A percentile compares a stretch with the other conserved stretches of the same genome.
Conservation (phyloP, 2,797 vertebrate genomes). For the Rhadinocentrus ornatus region DNA sequence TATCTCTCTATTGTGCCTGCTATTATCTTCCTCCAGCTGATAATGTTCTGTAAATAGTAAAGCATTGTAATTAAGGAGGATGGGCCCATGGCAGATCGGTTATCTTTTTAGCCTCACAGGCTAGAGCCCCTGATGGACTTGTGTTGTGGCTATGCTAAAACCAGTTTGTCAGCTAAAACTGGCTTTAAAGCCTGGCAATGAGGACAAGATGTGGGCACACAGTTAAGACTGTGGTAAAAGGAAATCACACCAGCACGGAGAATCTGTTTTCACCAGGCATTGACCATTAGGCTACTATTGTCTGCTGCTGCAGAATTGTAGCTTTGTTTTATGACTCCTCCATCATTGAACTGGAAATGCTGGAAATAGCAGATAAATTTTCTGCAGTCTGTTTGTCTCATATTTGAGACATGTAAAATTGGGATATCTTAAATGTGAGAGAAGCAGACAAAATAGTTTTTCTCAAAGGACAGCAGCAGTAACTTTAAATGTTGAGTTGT, state of each 20-base stretch:
- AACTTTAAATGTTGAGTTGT: conserved; percentile 30
- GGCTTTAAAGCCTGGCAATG: conserved; percentile 70
- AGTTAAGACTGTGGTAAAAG: conserved; percentile 50
- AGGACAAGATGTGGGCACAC: conserved; percentile 72
- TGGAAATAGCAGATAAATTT: conserved; percentile 22
- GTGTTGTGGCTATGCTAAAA: conserved; percentile 44
- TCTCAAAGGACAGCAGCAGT: conserved; percentile 10
- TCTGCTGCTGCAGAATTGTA: conserved; percentile 32
- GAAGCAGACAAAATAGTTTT: neutral
- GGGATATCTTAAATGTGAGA: conserved; percentile 4
- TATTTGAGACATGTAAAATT: conserved; percentile 8
- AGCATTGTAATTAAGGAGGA: conserved; percentile 68
- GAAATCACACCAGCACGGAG: conserved; percentile 41
- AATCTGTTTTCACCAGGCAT: conserved; percentile 33
- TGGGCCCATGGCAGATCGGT: conserved; percentile 63
- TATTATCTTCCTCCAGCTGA: conserved; percentile 55
- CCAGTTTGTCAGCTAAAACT: conserved; percentile 72
- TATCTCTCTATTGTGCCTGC: conserved; percentile 17
- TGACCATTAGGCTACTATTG: conserved; percentile 64
- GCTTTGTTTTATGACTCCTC: conserved; percentile 16
- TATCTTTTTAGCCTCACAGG: conserved; percentile 69
- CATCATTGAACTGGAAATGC: conserved; percentile 1
- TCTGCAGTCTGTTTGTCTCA: conserved; percentile 1
- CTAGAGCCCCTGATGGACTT: conserved; percentile 36
- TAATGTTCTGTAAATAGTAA: conserved; percentile 58